phyloP scores from a whole-genome alignment of 2,113 vertebrate species.

The Catharus bicknelli region DNA sequence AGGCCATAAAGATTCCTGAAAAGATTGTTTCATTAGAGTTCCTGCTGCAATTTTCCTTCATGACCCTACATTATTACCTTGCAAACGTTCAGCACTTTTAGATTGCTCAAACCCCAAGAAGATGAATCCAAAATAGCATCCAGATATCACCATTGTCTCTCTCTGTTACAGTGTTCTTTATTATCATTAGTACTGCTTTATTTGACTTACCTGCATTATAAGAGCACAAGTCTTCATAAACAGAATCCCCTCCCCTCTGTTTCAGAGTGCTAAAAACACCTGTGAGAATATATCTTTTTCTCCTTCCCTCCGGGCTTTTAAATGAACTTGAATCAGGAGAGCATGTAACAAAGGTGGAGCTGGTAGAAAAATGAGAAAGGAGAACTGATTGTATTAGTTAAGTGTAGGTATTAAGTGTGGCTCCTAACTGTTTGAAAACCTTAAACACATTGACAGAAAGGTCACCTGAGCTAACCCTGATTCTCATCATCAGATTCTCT shows the following conservation, averaged over 20 bases:
- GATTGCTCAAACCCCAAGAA: background rate
- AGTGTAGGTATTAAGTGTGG: background rate
- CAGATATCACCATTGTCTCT: background rate
- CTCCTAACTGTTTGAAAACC: background rate
- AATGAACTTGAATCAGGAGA: background rate
- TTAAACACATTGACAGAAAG: background rate
- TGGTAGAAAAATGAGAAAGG: background rate
- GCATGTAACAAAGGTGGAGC: background rate
- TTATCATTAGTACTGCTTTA: background rate
- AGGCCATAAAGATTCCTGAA: background rate
- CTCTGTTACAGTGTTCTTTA: background rate
- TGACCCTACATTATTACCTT: background rate
- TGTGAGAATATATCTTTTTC: background rate
- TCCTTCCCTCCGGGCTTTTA: background rate
- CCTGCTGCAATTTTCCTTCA: background rate
- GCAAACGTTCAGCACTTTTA: background rate
- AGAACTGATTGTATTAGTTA: background rate
- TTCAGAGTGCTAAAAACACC: background rate
- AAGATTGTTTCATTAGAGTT: background rate
- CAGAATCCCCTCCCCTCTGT: background rate
- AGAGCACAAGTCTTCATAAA: background rate
- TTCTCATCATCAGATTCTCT: background rate
- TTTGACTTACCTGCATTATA: background rate
- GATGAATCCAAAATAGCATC: background rate
- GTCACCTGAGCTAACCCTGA: background rate